Evolutionary conservation across 2,888 invertebrate genomes (phyloP), one percentile per base, ranked within the genome.

Genomic region (Heterodera filipjevi): DNA sequence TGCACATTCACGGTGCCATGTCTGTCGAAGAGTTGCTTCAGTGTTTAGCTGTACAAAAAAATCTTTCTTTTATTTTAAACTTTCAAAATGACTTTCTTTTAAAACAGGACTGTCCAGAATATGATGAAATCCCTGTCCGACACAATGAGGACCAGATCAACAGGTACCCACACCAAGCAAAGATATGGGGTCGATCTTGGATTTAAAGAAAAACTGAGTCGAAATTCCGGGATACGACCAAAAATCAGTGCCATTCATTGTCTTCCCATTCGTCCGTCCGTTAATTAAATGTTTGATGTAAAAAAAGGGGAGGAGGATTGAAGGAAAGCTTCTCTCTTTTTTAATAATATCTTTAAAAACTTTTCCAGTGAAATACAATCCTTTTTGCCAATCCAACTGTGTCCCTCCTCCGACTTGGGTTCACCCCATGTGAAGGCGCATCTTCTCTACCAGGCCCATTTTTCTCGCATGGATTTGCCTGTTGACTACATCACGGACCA

Each of bases 111-210:
- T 93, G 94, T 1, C 93, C 95, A 84, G 99, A 99, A 86, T 92
- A 96, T 89, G 93, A 93, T 79, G 94, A 96, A 85, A 92, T 99
- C 83, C 99, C 99, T 0, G 98, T 99, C 2, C 92, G 99, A 76
- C 99, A 99, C 90, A 99, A 99, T 89, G 99, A 99, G 90, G 98
- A 99, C 89, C 91, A 93, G 81, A 92, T 94, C 68, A 99, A 99
- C 90, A 94, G 93, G 94, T 95, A n/a, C 33, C 30, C 5, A 33
- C 49, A 3, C 27, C 44, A n/a, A 35, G 33, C 33, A 39, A 12
- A n/a, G 22, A 49, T 66, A 49, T 53, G 78, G 8, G 27, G n/a
- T 5, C n/a, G 33, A 72, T 44, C 32, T 46, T 22, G 14, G 14
- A 5, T 22, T 22, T 22, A 53, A 19, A 5, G 49, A 5, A 79